Percentiles rank a stretch among this genome's conserved stretches.
Conservation (phyloP, 2,888 invertebrate species). For the Catocala sponsa region DNA sequence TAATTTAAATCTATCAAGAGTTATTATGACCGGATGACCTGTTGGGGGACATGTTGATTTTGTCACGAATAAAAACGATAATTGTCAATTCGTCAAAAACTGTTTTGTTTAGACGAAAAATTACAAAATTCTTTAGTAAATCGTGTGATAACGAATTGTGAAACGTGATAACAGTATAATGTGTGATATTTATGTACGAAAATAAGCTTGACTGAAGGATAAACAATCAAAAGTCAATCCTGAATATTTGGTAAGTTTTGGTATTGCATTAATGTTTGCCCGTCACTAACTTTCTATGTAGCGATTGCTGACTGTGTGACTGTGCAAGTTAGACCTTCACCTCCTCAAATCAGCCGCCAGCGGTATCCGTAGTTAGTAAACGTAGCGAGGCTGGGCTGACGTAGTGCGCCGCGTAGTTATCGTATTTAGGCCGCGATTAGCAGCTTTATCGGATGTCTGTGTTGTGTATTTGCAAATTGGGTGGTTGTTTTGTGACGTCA, state of each 20-base stretch:
- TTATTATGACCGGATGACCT: constrained; percentile 74
- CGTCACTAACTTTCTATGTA: constrained; percentile 73
- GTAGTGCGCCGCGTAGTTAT: constrained; percentile 57
- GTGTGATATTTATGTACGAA: constrained; percentile 76
- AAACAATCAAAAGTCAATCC: constrained; percentile 68
- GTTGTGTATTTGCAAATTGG: constrained; percentile 69
- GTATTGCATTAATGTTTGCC: constrained; percentile 71
- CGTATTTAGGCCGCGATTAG: constrained; percentile 66
- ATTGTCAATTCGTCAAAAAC: constrained; percentile 84
- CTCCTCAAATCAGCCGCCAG: constrained; percentile 33
- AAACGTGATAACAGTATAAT: constrained; percentile 76
- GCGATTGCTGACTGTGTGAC: constrained; percentile 50
- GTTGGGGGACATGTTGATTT: constrained; percentile 85
- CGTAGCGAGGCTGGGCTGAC: constrained; percentile 62
- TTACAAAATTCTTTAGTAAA: constrained; percentile 80
- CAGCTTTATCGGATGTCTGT: constrained; percentile 61
- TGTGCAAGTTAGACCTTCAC: constrained; percentile 46
- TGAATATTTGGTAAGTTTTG: constrained; percentile 81
- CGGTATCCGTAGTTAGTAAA: constrained; percentile 54
- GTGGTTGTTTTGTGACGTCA: constrained; percentile 79
- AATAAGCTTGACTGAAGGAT: constrained; percentile 70
- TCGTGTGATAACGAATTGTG: constrained; percentile 74
- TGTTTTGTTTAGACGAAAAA: constrained; percentile 80
- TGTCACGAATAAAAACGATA: constrained; percentile 79
- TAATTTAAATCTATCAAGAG: constrained; percentile 18